A percentile compares a stretch with the other conserved stretches of the same genome.
Conservation (phyloP, 2,888 invertebrate species). For the Erebia ligea region DNA sequence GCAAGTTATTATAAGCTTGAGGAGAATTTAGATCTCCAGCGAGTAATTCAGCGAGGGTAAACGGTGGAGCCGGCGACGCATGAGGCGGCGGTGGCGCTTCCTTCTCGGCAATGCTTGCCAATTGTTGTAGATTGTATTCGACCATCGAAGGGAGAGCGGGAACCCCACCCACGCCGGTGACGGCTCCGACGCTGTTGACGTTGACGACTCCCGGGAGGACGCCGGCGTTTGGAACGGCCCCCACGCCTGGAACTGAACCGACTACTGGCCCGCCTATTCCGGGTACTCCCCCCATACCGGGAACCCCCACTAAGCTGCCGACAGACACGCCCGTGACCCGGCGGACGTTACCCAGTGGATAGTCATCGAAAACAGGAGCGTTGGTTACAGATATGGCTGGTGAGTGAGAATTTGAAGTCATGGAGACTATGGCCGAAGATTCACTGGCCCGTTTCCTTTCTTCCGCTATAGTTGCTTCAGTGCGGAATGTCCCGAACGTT, state of each 20-base stretch:
- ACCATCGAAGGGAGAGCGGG: slow-evolving; percentile 86
- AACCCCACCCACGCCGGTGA: slow-evolving; percentile 62
- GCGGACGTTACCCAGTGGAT: slow-evolving; percentile 80
- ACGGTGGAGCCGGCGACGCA: slow-evolving; percentile 85
- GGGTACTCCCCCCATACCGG: slow-evolving; percentile 50
- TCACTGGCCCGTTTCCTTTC: slow-evolving; percentile 80
- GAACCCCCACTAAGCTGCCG: slow-evolving; percentile 50
- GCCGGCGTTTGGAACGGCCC: slow-evolving; percentile 56
- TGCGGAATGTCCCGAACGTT: slow-evolving; percentile 88
- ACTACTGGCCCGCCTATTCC: slow-evolving; percentile 62
- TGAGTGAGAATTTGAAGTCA: slow-evolving; percentile 72
- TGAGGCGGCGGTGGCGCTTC: slow-evolving; percentile 80
- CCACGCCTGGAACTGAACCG: slow-evolving; percentile 60
- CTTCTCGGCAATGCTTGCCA: slow-evolving; percentile 91
- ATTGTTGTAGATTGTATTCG: slow-evolving; percentile 93
- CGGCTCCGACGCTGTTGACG: slow-evolving; percentile 61
- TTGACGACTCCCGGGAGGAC: slow-evolving; percentile 65
- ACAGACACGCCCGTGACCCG: slow-evolving; percentile 59
- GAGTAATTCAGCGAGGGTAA: slow-evolving; percentile 90
- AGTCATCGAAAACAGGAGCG: slow-evolving; percentile 91
- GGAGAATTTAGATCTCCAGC: slow-evolving; percentile 87
- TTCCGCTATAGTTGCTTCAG: slow-evolving; percentile 84
- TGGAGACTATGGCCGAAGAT: slow-evolving; percentile 70
- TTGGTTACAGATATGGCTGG: slow-evolving; percentile 83
- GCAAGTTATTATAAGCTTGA: slow-evolving; percentile 93